Conservation (phyloP, 1,140 invertebrate species). For the Euschistus heros region DNA sequence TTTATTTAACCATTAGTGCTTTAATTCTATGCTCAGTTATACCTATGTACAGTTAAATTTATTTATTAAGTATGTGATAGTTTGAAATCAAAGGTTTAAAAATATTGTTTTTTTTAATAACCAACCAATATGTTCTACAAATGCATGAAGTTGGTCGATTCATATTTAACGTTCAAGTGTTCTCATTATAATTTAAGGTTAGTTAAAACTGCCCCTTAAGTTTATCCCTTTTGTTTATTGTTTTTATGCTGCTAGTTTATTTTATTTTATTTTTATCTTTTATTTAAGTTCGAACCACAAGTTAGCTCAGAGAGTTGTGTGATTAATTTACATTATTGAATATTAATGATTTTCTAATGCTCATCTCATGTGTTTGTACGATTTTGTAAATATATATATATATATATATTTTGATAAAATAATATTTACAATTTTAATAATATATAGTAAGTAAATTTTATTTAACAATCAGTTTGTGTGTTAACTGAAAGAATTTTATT, state of each 20-base stretch:
- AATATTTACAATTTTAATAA: conserved; percentile 14
- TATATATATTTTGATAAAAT: conserved; percentile 17
- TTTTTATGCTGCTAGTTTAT: not conserved
- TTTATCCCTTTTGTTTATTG: not conserved
- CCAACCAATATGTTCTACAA: not conserved
- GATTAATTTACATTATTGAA: conserved; percentile 7
- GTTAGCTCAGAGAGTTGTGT: not conserved
- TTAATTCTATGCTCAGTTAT: conserved; percentile 3
- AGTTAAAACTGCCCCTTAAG: not conserved
- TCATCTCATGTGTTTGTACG: conserved; percentile 13
- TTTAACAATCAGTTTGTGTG: conserved; percentile 16
- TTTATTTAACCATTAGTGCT: no score
- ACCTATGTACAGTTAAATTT: conserved; percentile 2
- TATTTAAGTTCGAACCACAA: not conserved
- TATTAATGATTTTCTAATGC: conserved; percentile 9
- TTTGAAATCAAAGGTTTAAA: conserved; percentile 7
- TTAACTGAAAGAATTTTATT: conserved; percentile 10
- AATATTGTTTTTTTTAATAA: not conserved
- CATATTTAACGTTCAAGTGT: conserved; percentile 8
- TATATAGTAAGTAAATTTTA: conserved; percentile 4
- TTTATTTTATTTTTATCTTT: not conserved
- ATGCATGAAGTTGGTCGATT: no score
- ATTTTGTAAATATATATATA: conserved; percentile 15
- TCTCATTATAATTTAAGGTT: conserved; percentile 6
- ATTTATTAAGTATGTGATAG: conserved; percentile 2